These are phyloP conservation scores for Chymomyza procnemis DNA, from an alignment of 2,888 invertebrate genomes.

Conservation along the genomic window DNA sequence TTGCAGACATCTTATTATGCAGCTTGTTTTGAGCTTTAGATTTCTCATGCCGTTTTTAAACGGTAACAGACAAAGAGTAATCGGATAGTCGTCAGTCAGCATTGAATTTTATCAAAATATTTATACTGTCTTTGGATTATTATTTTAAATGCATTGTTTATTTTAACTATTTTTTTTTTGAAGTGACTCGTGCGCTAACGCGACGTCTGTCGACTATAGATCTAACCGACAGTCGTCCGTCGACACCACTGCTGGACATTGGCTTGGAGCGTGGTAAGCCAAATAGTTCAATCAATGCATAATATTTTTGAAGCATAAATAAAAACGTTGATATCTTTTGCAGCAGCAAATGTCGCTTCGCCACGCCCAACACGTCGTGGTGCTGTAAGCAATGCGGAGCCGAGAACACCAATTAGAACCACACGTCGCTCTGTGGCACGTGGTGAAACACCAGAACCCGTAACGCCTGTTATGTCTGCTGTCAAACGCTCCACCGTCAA, in stretches of 20 bases:
- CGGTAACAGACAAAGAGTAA: background rate
- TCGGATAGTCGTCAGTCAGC: slow-evolving; percentile 6
- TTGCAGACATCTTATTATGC: too few species aligned
- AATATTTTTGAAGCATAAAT: background rate
- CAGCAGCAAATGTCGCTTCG: too few species aligned
- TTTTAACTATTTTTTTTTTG: background rate
- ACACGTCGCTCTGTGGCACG: slow-evolving; percentile 52
- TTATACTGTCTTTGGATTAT: background rate
- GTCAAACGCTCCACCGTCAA: slow-evolving; percentile 35
- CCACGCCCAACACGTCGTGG: slow-evolving; percentile 58
- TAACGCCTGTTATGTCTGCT: slow-evolving; percentile 34
- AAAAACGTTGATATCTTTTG: background rate
- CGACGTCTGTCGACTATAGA: slow-evolving; percentile 51
- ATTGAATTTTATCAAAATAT: background rate
- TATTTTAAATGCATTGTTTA: background rate
- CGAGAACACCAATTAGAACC: slow-evolving; percentile 52
- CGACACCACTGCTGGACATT: slow-evolving; percentile 46
- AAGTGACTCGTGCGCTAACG: slow-evolving; percentile 51
- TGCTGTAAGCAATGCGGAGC: slow-evolving; percentile 50
- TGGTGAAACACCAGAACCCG: slow-evolving; percentile 43
- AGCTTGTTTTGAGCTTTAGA: too few species aligned
- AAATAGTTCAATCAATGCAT: background rate
- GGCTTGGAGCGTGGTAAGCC: slow-evolving; percentile 42
- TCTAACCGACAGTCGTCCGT: slow-evolving; percentile 34
- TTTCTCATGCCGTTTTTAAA: too few species aligned